Percentiles rank a stretch among this genome's conserved stretches.
Evolutionary conservation across 2,888 invertebrate species (phyloP).

Genomic region (Scaptomyza tumidula): DNA sequence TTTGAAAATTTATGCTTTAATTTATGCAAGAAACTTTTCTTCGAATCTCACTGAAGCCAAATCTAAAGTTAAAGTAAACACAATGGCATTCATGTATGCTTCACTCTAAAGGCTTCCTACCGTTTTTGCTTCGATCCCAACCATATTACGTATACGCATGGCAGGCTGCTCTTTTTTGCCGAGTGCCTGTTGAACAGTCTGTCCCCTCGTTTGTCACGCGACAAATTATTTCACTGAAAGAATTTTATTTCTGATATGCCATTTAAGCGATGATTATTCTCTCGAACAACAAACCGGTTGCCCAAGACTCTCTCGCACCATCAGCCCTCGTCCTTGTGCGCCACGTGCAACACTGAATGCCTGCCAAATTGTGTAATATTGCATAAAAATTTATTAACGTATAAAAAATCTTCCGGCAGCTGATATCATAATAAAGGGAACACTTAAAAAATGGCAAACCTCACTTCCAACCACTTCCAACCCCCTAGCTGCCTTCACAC

Average conservation of each 20-base stretch:
- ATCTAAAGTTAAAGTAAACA: conserved; percentile 21
- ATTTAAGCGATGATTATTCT: conserved; percentile 63
- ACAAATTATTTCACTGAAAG: conserved; percentile 74
- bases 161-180: conserved; percentile 22
- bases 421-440: conserved; percentile 77
- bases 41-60: conserved; percentile 19
- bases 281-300: conserved; percentile 5
- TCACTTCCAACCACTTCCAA: conserved; percentile 3
- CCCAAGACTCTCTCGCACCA: background rate
- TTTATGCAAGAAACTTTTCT: conserved; percentile 26
- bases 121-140: background rate
- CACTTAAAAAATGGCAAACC: conserved; percentile 73
- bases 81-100: background rate
- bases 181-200: conserved; percentile 65
- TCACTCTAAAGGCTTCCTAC: background rate
- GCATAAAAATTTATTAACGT: conserved; percentile 78
- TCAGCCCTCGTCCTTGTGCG: background rate
- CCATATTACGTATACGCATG: conserved; percentile 57
- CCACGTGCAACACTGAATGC: conserved; percentile 2
- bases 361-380: conserved; percentile 75
- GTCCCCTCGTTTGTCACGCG: conserved; percentile 64
- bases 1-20: conserved; percentile 21
- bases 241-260: conserved; percentile 76
- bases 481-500: background rate
- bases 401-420: conserved; percentile 72